These are phyloP conservation scores for Anagrus nilaparvatae DNA, from an alignment of 1,140 invertebrate species.

Conservation along the genomic window DNA sequence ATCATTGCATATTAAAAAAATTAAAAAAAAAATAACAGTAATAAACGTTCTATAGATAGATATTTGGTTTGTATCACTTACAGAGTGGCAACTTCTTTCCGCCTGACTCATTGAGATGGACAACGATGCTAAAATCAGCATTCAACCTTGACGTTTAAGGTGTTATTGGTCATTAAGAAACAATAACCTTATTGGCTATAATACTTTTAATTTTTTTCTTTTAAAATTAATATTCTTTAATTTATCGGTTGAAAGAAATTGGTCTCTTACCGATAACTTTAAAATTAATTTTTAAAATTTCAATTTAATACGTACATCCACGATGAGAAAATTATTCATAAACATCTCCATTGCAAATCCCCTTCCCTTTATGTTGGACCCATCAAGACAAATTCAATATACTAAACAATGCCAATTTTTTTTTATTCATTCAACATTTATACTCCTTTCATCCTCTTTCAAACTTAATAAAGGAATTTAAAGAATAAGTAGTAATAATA, in stretches of 20 bases:
- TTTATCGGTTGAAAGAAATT: slow-evolving; percentile 10
- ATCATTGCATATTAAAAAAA: slow-evolving; percentile 12
- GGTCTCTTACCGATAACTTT: slow-evolving; percentile 6
- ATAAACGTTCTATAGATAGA: slow-evolving; percentile 34
- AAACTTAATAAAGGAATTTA: no score
- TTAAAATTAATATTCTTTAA: not conserved
- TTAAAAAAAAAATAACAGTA: slow-evolving; percentile 13
- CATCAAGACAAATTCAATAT: no score
- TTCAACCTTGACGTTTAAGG: slow-evolving; percentile 37
- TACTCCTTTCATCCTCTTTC: no score
- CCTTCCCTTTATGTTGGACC: no score
- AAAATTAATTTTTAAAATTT: slow-evolving; percentile 13
- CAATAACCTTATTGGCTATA: slow-evolving; percentile 11
- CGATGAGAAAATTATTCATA: no score
- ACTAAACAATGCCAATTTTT: no score
- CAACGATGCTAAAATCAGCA: slow-evolving; percentile 43
- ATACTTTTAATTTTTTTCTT: slow-evolving; percentile 4
- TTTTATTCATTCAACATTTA: no score
- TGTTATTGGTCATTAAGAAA: slow-evolving; percentile 19
- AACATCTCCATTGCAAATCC: no score
- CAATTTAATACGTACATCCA: slow-evolving; percentile 16
- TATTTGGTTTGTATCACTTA: slow-evolving; percentile 42
- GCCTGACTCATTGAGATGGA: slow-evolving; percentile 40
- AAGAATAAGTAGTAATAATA: no score
- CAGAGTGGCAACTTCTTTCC: slow-evolving; percentile 41